Evolutionary conservation across 1,140 invertebrate genomes (phyloP).

Genomic region (Drosophila parabipectinata): DNA sequence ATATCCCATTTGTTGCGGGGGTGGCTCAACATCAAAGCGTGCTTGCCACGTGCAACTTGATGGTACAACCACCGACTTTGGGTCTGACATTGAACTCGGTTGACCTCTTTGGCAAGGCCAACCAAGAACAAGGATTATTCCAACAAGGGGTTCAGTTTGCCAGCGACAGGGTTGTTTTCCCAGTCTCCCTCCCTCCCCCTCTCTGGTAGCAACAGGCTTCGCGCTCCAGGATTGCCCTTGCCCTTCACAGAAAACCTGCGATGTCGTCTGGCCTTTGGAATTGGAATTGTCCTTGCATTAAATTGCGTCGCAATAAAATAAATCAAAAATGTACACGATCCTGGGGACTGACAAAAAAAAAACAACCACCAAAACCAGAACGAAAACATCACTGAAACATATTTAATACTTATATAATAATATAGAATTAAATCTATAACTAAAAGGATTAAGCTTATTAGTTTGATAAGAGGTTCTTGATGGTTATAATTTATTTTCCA

Average conservation of each 20-base stretch:
- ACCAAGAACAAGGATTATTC: background rate
- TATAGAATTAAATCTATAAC: no score
- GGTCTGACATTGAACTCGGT: slow-evolving; percentile 75
- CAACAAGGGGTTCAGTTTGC: slow-evolving; percentile 6
- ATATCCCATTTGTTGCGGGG: slow-evolving; percentile 20
- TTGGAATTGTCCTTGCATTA: slow-evolving; percentile 66
- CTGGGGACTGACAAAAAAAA: slow-evolving; percentile 17
- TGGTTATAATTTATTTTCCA: no score
- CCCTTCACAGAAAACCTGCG: slow-evolving; percentile 27
- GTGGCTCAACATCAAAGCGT: slow-evolving; percentile 20
- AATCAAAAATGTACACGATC: slow-evolving; percentile 65
- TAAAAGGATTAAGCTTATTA: background rate
- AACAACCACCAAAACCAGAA: slow-evolving; percentile 66
- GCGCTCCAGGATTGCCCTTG: slow-evolving; percentile 3
- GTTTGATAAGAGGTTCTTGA: background rate
- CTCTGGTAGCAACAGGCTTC: slow-evolving; percentile 29
- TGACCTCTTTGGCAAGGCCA: slow-evolving; percentile 51
- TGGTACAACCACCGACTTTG: slow-evolving; percentile 50
- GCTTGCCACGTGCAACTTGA: slow-evolving; percentile 48
- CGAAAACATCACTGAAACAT: slow-evolving; percentile 44
- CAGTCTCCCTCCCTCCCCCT: background rate
- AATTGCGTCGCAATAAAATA: slow-evolving; percentile 79
- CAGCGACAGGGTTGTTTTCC: slow-evolving; percentile 30
- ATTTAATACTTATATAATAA: no score
- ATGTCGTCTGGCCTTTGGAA: slow-evolving; percentile 20